These are phyloP conservation scores for Gryllus bimaculatus DNA, from an alignment of 1,140 invertebrate species.

Conservation along the genomic window DNA sequence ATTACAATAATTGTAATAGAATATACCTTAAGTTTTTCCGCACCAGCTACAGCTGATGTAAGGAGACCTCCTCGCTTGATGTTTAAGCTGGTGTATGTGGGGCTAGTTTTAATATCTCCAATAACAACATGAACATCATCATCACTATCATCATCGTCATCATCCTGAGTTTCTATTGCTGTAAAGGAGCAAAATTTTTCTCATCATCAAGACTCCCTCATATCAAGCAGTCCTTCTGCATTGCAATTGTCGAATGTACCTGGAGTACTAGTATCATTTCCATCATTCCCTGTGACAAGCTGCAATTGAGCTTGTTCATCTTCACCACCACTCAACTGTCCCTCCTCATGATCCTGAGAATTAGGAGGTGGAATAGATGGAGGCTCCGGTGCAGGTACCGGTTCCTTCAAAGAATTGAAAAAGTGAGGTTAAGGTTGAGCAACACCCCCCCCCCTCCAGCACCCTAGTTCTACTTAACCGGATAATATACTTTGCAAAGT, in stretches of 20 bases:
- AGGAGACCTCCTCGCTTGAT: constrained; percentile 48
- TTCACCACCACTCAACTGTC: constrained; percentile 23
- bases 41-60: constrained; percentile 36
- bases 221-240: neutral
- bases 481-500: neutral
- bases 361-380: constrained; percentile 19
- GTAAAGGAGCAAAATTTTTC: neutral
- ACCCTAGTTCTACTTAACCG: neutral
- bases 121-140: constrained; percentile 80
- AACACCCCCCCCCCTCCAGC: neutral
- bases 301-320: constrained; percentile 28
- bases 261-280: constrained; percentile 35
- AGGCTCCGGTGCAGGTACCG: constrained; percentile 11
- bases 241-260: neutral
- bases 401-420: neutral
- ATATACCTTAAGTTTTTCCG: constrained; percentile 33
- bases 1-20: neutral
- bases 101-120: constrained; percentile 68
- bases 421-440: neutral
- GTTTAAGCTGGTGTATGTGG: constrained; percentile 53
- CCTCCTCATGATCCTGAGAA: constrained; percentile 20
- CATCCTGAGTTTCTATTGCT: constrained; percentile 42
- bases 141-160: constrained; percentile 64
- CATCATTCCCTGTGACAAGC: constrained; percentile 42
- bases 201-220: neutral